These are phyloP conservation scores for Vombatus ursinus DNA, from an alignment of 2,113 vertebrate genomes.

Conservation along the genomic window DNA sequence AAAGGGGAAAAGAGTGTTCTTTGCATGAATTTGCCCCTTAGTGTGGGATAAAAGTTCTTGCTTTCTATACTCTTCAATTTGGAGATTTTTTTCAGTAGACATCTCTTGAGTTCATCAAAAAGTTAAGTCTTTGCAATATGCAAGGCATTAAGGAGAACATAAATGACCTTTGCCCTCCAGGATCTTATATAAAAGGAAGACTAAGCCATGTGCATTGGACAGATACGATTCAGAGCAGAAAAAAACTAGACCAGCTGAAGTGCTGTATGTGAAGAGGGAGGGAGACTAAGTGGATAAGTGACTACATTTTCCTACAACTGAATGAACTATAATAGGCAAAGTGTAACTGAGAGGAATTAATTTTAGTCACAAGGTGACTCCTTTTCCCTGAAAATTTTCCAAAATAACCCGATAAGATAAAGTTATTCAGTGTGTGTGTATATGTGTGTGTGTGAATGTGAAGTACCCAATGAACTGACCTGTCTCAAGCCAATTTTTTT, in stretches of 20 bases:
- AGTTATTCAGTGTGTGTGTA: no score
- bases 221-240: background rate
- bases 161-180: background rate
- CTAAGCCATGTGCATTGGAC: background rate
- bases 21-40: background rate
- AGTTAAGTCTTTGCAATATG: background rate
- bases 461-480: conserved; percentile 80
- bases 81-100: background rate
- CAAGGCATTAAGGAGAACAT: background rate
- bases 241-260: background rate
- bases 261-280: background rate
- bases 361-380: background rate
- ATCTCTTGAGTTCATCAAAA: conserved; percentile 17
- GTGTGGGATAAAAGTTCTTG: background rate
- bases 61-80: background rate
- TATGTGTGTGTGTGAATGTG: no score
- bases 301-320: background rate
- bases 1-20: conserved; percentile 31
- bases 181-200: background rate
- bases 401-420: no score
- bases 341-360: background rate
- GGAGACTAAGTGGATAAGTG: background rate
- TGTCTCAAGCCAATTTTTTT: conserved; percentile 98
- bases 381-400: background rate
- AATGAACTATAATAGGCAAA: background rate